Conservation (phyloP, 2,797 vertebrate species). For the Poecile montanus region DNA sequence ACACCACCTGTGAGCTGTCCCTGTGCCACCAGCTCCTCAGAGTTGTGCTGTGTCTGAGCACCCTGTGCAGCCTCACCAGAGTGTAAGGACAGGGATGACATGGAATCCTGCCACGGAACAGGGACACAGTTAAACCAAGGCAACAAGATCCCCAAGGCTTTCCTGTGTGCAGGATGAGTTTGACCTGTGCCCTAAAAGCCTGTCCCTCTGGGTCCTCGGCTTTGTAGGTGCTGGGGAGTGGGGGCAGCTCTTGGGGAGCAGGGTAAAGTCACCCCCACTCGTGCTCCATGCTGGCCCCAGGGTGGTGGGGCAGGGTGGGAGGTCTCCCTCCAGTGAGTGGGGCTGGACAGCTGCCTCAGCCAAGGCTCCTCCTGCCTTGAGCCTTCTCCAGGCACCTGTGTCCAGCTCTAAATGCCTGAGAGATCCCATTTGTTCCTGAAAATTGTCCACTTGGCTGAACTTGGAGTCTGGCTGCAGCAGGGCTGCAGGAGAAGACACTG, state of each 20-base stretch:
- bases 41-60: not conserved
- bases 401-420: not conserved
- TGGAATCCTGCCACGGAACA: rapidly evolving
- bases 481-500: not conserved
- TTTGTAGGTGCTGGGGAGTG: not conserved
- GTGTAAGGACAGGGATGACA: not conserved
- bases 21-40: not conserved
- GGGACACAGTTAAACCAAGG: rapidly evolving
- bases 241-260: not conserved
- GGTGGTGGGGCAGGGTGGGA: not conserved
- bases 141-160: not conserved
- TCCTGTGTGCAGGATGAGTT: not conserved
- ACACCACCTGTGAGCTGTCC: not conserved
- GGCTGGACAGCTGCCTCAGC: not conserved
- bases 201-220: not conserved
- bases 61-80: not conserved
- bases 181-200: not conserved
- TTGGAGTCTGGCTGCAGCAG: not conserved
- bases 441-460: not conserved
- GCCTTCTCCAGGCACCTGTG: not conserved
- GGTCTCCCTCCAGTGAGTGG: too few relatives aligned
- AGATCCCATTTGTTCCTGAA: not conserved
- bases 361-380: not conserved
- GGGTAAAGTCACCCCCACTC: not conserved
- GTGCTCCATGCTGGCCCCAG: rapidly evolving